Base-by-base conservation (phyloP, 2,888 invertebrate genomes). In the Euclidia mi region DNA sequence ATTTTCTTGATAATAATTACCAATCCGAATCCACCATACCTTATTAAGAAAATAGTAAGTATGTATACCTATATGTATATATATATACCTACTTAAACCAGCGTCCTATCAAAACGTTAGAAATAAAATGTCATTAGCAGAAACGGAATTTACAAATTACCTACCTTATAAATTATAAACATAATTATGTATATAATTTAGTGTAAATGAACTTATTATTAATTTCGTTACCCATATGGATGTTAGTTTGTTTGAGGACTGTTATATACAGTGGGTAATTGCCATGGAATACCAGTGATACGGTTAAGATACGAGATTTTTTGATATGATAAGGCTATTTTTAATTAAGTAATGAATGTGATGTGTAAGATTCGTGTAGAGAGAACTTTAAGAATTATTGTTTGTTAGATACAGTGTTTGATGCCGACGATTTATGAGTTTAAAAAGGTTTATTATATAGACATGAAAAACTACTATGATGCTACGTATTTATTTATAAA, bases 201-300 rank as follows among this genome's bases (percentile, higher is more conserved):
- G 59, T 58, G 58, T 68, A 66, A 62, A 68, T 78, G 42, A 53
- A 52, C 20, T 53, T 49, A 18, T 43, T 45, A 56, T 56, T 61
- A 63, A 64, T 60, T 53, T 61, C 51, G 28, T 44, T 34, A 11
- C 14, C 7, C 7, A 1, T 25, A 25, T 25, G 20, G 20, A 42
- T 29, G 14, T 37, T 40, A 62, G 18, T 57, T 51, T 62, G 44
- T 51, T 56, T 47, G 35, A 50, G 69, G 28, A 59, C 35, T 37
- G 44, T 56, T 59, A 70, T 70, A 50, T 47, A 40, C 50, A 49
- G 65, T 56, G 66, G 65, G 58, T 80, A 80, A 80, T 80, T 79
- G 64, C 75, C 75, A 74, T 71, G 68, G 70, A 76, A 78, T 81
- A 75, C 56, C 71, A 66, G 28, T 63, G 65, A 64, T 65, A 70